Conservation (phyloP, 92 coral and sea anemone genomes). For the Virgularia gustaviana region DNA sequence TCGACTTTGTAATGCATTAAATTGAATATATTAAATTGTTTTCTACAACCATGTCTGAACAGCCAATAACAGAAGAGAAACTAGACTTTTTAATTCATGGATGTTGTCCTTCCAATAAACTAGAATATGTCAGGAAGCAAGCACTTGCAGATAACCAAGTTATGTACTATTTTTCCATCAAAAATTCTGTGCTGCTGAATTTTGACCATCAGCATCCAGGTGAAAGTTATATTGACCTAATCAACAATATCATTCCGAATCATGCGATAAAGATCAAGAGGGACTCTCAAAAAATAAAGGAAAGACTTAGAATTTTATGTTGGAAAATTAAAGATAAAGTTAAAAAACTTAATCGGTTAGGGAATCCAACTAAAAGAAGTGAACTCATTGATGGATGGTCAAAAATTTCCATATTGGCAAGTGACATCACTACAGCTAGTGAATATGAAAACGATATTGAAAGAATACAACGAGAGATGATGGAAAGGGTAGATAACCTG, state of each 20-base stretch:
- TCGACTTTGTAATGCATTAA: too few relatives aligned
- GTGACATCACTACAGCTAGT: constrained; percentile 29
- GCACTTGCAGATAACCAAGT: constrained; percentile 50
- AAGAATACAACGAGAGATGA: constrained; percentile 3
- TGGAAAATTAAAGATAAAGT: not conserved
- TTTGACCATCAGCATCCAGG: not conserved
- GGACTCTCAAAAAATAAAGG: constrained; percentile 20
- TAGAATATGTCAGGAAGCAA: not conserved
- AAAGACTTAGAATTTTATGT: constrained; percentile 19
- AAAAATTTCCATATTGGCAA: constrained; percentile 36
- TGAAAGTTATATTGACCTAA: constrained; percentile 20
- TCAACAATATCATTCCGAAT: constrained; percentile 41
- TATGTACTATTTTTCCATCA: constrained; percentile 25
- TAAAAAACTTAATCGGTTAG: constrained; percentile 23
- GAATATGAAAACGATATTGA: constrained; percentile 38
- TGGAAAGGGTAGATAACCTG: constrained; percentile 36
- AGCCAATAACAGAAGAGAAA: too few relatives aligned
- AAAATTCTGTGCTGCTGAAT: constrained; percentile 28
- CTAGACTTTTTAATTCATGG: not conserved
- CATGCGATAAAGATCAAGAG: constrained; percentile 35
- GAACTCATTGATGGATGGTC: constrained; percentile 40
- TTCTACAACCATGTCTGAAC: too few relatives aligned
- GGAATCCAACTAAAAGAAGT: constrained; percentile 31
- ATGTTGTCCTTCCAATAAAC: not conserved
- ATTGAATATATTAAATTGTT: too few relatives aligned